A percentile compares a stretch with the other conserved stretches of the same genome.
These are phyloP conservation scores for Ophioninae sp. DNA, from an alignment of 2,888 invertebrate species.

Conservation along the genomic window DNA sequence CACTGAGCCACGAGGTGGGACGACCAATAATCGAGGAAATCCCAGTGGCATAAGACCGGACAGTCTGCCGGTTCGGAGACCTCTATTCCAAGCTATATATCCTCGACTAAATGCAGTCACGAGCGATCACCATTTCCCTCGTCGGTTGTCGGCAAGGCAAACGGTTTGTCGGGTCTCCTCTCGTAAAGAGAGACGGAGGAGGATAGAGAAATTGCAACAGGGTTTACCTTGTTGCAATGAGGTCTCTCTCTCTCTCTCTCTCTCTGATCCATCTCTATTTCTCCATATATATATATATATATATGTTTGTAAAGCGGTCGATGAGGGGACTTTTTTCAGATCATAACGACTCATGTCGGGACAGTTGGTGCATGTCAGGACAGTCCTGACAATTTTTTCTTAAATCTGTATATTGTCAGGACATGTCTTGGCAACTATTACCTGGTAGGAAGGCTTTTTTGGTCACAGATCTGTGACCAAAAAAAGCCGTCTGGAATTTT, in stretches of 20 bases:
- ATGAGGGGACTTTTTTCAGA: too few relatives aligned
- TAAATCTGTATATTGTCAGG: too few relatives aligned
- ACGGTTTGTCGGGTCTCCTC: constrained; percentile 18
- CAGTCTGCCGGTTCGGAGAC: constrained; percentile 11
- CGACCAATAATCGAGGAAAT: constrained; percentile 51
- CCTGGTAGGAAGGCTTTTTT: too few relatives aligned
- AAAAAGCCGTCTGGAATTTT: too few relatives aligned
- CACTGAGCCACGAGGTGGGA: constrained; percentile 17
- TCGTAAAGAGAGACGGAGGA: constrained; percentile 2
- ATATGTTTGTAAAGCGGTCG: too few relatives aligned
- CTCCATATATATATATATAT: constrained; percentile 3
- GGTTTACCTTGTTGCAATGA: neutral
- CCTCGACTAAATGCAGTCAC: constrained; percentile 40
- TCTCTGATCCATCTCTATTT: neutral
- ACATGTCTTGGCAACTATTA: too few relatives aligned
- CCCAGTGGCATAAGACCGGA: constrained; percentile 37
- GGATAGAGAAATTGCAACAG: constrained; percentile 32
- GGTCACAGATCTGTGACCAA: too few relatives aligned
- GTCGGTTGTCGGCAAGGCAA: constrained; percentile 21
- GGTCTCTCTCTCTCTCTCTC: neutral
- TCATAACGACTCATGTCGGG: too few relatives aligned
- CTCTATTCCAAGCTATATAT: constrained; percentile 33
- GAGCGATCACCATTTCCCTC: constrained; percentile 50
- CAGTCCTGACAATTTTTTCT: too few relatives aligned
- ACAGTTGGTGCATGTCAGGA: too few relatives aligned